Evolutionary conservation across 2,888 invertebrate species (phyloP).

Genomic region (Isotomurus palustris): DNA sequence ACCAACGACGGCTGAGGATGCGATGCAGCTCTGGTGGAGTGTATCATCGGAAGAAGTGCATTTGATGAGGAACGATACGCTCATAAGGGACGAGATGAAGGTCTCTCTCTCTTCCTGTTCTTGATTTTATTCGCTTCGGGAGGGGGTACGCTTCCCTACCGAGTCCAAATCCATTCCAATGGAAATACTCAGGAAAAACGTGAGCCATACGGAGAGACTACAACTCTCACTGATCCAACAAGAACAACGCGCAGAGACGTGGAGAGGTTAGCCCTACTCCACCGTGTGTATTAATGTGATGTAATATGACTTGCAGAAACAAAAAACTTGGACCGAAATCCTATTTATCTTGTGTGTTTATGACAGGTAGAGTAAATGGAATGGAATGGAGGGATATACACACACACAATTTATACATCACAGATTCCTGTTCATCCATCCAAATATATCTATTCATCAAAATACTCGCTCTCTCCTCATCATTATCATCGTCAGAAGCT

Average conservation of each 20-base stretch:
- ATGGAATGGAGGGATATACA: constrained; percentile 24
- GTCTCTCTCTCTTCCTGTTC: constrained; percentile 40
- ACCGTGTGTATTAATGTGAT: constrained; percentile 2
- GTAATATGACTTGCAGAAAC: constrained; percentile 46
- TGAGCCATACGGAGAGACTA: no score
- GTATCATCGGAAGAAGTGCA: no score
- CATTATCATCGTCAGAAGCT: neutral
- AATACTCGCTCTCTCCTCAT: neutral
- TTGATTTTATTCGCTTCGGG: constrained; percentile 47
- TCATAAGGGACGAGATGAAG: neutral
- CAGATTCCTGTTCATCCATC: constrained; percentile 20
- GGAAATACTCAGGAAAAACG: constrained; percentile 35
- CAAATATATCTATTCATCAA: constrained; percentile 2
- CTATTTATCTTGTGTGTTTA: constrained; percentile 44
- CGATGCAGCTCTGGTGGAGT: no score
- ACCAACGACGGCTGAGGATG: no score
- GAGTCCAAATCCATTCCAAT: constrained; percentile 41
- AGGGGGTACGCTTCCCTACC: constrained; percentile 44
- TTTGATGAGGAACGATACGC: no score
- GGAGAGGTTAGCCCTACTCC: neutral
- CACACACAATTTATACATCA: no score
- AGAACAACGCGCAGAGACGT: no score
- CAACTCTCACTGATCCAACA: no score
- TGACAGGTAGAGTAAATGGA: constrained; percentile 38
- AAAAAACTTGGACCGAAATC: constrained; percentile 28